These are phyloP conservation scores for Ctenicera cuprea DNA, from an alignment of 2,888 invertebrate genomes.

Conservation along the genomic window DNA sequence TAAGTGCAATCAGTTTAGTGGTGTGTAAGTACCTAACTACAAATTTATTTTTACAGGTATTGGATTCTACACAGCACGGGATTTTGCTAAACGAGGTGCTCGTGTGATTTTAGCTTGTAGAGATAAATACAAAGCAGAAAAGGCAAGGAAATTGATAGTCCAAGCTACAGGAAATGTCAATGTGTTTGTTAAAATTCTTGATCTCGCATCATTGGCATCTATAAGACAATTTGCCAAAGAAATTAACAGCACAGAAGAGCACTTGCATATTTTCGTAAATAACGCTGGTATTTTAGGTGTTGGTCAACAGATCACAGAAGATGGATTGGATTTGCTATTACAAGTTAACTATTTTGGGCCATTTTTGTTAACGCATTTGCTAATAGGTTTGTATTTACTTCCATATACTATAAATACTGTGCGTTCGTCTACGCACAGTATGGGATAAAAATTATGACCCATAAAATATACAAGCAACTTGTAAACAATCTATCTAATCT, in stretches of 20 bases:
- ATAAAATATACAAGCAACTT: too few species aligned
- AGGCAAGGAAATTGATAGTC: conserved; percentile 66
- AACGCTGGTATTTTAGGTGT: conserved; percentile 78
- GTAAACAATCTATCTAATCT: too few species aligned
- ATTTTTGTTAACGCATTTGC: conserved; percentile 81
- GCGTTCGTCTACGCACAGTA: too few species aligned
- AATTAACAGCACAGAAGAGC: conserved; percentile 74
- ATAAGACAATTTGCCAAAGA: conserved; percentile 78
- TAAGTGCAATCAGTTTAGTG: too few species aligned
- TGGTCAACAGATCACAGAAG: conserved; percentile 75
- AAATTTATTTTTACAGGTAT: conserved; percentile 66
- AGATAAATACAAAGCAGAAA: conserved; percentile 68
- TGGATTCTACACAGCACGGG: conserved; percentile 71
- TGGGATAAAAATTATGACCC: too few species aligned
- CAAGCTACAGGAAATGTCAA: conserved; percentile 68
- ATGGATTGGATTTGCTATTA: conserved; percentile 80
- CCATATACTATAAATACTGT: too few species aligned
- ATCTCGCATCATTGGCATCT: conserved; percentile 76
- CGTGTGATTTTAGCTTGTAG: conserved; percentile 75
- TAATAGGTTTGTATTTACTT: conserved; percentile 69
- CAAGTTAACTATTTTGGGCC: conserved; percentile 84
- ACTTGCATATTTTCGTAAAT: conserved; percentile 79
- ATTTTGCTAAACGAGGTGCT: conserved; percentile 73
- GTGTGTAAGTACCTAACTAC: too few species aligned
- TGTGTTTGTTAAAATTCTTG: conserved; percentile 72